Percentiles rank a stretch among this genome's conserved stretches.
Conservation (phyloP, 92 coral and sea anemone genomes). For the Chrysogorgia sp. region DNA sequence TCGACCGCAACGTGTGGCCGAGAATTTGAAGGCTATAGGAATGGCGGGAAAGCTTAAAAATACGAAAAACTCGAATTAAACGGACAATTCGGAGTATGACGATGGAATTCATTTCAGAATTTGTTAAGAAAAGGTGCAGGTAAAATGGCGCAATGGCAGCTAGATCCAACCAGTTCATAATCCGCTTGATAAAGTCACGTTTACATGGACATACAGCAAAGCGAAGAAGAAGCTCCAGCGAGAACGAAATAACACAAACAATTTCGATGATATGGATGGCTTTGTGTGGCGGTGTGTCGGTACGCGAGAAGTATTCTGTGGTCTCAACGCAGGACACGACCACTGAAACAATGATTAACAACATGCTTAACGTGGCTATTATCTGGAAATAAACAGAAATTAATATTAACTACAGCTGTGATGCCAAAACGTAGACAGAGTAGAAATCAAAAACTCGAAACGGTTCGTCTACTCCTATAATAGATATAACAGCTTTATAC, state of each 20-base stretch:
- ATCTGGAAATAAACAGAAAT: constrained; percentile 50
- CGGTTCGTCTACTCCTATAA: no score
- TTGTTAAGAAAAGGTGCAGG: constrained; percentile 64
- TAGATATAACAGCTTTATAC: no score
- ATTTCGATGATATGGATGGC: constrained; percentile 69
- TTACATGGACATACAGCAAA: constrained; percentile 80
- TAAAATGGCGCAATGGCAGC: constrained; percentile 96
- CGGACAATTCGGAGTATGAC: constrained; percentile 83
- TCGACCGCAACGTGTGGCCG: constrained; percentile 93
- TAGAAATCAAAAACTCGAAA: no score
- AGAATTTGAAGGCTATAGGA: constrained; percentile 97
- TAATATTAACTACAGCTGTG: no score
- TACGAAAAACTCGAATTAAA: constrained; percentile 91
- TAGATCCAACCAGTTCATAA: constrained; percentile 98
- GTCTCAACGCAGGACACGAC: constrained; percentile 85
- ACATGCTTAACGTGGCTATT: constrained; percentile 78
- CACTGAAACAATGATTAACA: constrained; percentile 87
- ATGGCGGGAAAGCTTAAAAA: constrained; percentile 93
- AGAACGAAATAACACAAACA: constrained; percentile 88
- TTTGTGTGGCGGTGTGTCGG: constrained; percentile 56
- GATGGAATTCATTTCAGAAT: constrained; percentile 83
- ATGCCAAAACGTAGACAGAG: no score
- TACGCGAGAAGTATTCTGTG: constrained; percentile 70
- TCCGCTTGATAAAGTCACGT: constrained; percentile 74
- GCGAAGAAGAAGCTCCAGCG: constrained; percentile 76